Evolutionary conservation across 2,797 vertebrate species (phyloP).

Genomic region (Sitta carolinensis): DNA sequence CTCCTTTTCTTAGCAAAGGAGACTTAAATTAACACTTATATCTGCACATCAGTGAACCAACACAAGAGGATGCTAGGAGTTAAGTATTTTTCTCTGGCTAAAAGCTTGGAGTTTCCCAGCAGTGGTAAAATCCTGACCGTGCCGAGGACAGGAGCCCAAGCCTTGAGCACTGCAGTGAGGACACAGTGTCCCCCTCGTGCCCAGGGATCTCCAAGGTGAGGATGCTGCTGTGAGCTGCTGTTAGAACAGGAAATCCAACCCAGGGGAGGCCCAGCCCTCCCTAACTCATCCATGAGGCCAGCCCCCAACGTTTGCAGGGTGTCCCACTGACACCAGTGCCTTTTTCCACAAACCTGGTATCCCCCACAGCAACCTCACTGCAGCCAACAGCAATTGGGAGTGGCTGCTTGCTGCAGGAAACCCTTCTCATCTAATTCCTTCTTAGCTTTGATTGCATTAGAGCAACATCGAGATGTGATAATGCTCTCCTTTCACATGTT

Average conservation of each 20-base stretch:
- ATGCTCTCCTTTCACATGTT: background rate
- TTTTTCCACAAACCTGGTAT: background rate
- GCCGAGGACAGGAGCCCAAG: background rate
- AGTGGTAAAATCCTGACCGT: background rate
- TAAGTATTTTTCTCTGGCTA: background rate
- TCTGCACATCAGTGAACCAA: constrained; percentile 29
- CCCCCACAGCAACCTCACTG: background rate
- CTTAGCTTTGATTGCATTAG: background rate
- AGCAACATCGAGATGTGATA: background rate
- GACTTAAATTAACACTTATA: constrained; percentile 3
- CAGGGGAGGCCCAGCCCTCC: background rate
- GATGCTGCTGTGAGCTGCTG: background rate
- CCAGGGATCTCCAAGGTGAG: background rate
- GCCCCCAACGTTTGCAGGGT: rapidly evolving
- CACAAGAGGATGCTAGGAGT: constrained; percentile 24
- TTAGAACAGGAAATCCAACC: background rate
- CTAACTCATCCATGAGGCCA: background rate
- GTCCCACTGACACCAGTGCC: background rate
- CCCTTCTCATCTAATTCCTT: background rate
- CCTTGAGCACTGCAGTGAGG: background rate
- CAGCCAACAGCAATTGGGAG: background rate
- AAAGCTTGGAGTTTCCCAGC: background rate
- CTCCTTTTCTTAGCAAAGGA: background rate
- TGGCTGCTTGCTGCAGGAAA: background rate
- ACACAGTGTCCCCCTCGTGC: rapidly evolving